Percentiles rank a stretch among this genome's conserved stretches.
phyloP scores from a whole-genome alignment of 2,113 vertebrate genomes.

The Lycaon pictus region DNA sequence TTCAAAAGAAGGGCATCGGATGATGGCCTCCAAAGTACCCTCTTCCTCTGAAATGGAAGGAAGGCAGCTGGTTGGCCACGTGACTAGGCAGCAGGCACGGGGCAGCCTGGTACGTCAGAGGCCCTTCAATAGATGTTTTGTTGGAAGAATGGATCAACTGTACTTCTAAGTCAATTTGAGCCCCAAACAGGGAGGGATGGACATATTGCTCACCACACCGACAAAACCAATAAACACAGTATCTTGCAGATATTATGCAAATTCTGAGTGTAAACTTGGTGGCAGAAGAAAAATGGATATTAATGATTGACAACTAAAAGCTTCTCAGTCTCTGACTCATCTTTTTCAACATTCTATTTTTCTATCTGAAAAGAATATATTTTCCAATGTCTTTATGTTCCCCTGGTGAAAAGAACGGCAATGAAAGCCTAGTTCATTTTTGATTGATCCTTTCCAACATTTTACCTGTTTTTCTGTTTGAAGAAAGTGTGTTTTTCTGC shows the following conservation, averaged over 20 bases:
- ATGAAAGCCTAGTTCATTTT: conserved; percentile 78
- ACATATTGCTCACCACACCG: background rate
- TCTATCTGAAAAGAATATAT: conserved; percentile 64
- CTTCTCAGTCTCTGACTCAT: conserved; percentile 76
- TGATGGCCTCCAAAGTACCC: background rate
- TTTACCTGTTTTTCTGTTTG: conserved; percentile 62
- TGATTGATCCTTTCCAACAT: conserved; percentile 70
- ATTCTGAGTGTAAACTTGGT: conserved; percentile 77
- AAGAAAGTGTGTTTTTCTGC: conserved; percentile 74
- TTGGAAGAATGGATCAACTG: background rate
- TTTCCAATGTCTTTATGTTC: conserved; percentile 72
- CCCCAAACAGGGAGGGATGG: background rate
- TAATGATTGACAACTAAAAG: conserved; percentile 59
- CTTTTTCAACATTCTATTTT: conserved; percentile 74
- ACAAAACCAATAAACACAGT: conserved; percentile 59
- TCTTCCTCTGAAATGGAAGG: background rate
- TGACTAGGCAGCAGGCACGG: background rate
- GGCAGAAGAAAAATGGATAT: conserved; percentile 67
- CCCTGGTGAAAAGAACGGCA: conserved; percentile 50
- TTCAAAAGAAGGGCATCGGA: background rate
- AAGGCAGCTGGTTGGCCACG: background rate
- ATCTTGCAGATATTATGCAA: conserved; percentile 66
- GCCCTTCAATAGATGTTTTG: conserved; percentile 16
- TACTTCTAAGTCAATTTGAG: background rate
- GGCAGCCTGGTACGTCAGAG: background rate